Base-by-base conservation (phyloP, 2,113 vertebrate genomes). In the Toxotes jaculatrix region DNA sequence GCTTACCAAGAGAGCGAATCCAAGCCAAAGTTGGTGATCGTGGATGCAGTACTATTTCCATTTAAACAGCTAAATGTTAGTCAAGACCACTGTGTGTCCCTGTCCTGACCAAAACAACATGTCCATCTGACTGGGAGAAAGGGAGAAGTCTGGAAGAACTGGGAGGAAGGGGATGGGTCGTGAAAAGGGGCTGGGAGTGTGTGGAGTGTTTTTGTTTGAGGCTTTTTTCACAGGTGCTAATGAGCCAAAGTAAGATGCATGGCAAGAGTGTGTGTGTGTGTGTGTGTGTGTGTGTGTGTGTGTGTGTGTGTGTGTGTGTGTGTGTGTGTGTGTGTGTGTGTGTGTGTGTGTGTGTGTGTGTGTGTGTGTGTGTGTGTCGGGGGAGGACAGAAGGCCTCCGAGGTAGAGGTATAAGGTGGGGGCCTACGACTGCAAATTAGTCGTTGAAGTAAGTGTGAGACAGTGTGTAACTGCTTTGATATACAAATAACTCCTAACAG, bases 1-100 rank as follows among this genome's bases (percentile, higher is more conserved):
- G 12, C 93, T 92, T 91, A 94, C 93, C 93, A 53, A 93, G 90
- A 0, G 90, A 91, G 64, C 87, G 92, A 60, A 93, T 77, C 93
- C 92, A 93, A 51, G 78, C 91, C 68, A 91, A 73, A 67, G 86
- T 89, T 51, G 92, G 90, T 0, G 92, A 91, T 21, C 74, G 83
- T 16, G 92, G 90, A 69, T 88, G 89, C 3, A 94, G 59, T 16
- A 88, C 63, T 67, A 93, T 5, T 75, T 93, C 92, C 92, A 93
- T 93, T 76, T n/a, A 60, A 34, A 42, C 40, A 57, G 53, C 36
- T 21, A 73, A 60, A 73, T 16, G 21, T 42, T 64, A 60, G 43
- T 47, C 9, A 23, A 36, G 32, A 51, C 40, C 12, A 21, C n/a
- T 27, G 21, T 70, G 79, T 32, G 55, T 56, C 59, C 47, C 56